Evolutionary conservation across 2,113 vertebrate species (phyloP).

Genomic region (Baryphthengus martii): DNA sequence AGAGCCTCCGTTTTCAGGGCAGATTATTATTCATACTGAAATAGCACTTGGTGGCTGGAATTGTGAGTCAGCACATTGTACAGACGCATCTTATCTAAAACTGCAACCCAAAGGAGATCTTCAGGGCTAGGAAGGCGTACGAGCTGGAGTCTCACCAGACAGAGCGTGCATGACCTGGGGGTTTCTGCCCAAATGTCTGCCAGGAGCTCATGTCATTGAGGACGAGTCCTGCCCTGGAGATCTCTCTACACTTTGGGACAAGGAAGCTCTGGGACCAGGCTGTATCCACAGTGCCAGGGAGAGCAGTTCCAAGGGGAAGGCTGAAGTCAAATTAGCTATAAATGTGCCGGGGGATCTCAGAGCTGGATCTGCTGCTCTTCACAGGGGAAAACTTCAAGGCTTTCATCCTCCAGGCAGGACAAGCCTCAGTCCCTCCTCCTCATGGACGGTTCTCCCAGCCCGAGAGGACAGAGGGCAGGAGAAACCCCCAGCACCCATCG

Average conservation of each 20-base stretch:
- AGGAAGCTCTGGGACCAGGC: neutral
- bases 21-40: neutral
- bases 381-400: neutral
- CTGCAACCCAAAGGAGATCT: neutral
- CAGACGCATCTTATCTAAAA: neutral
- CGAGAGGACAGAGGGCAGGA: neutral
- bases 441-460: fast-evolving
- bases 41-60: neutral
- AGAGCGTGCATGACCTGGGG: fast-evolving
- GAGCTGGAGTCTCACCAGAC: neutral
- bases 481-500: neutral
- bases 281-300: neutral
- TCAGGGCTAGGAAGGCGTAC: neutral
- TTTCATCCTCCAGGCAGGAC: neutral
- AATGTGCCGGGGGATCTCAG: neutral
- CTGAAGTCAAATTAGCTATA: neutral
- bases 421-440: neutral
- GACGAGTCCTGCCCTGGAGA: neutral
- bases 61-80: neutral
- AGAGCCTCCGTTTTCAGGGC: neutral
- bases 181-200: neutral
- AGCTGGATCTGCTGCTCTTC: neutral
- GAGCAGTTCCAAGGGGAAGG: neutral
- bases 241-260: neutral
- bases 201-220: fast-evolving